phyloP scores from a whole-genome alignment of 1,140 invertebrate species.

The Bombus ignitus region DNA sequence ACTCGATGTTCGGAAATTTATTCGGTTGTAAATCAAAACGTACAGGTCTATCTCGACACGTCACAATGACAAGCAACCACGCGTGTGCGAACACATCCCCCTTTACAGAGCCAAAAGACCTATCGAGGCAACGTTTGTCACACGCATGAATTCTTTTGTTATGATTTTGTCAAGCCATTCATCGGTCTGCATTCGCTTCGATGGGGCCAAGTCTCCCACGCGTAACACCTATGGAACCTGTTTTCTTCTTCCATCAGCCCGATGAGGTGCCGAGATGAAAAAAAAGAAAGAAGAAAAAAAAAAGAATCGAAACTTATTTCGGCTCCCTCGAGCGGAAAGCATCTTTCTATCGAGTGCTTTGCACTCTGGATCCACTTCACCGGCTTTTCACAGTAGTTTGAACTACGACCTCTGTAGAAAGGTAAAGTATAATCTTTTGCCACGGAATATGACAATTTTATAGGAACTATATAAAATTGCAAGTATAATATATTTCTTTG shows the following conservation, averaged over 20 bases:
- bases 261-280: constrained; percentile 60
- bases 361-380: constrained; percentile 64
- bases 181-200: constrained; percentile 48
- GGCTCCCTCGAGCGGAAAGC: constrained; percentile 67
- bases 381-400: constrained; percentile 62
- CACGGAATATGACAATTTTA: not conserved
- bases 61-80: not conserved
- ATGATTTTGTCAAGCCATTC: constrained; percentile 62
- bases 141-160: constrained; percentile 62
- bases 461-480: too few species aligned
- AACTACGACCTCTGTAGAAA: constrained; percentile 40
- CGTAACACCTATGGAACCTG: constrained; percentile 72
- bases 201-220: constrained; percentile 76
- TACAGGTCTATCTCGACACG: not conserved
- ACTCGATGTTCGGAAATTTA: not conserved
- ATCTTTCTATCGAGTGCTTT: constrained; percentile 60
- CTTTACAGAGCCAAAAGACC: not conserved
- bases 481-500: too few species aligned
- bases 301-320: constrained; percentile 69
- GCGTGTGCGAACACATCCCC: not conserved
- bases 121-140: constrained; percentile 63
- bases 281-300: constrained; percentile 25
- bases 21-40: not conserved
- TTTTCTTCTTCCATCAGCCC: constrained; percentile 62
- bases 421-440: not conserved